Evolutionary conservation across 2,888 invertebrate species (phyloP), one percentile per base, ranked within the genome.

Genomic region (Dromius quadrimaculatus): DNA sequence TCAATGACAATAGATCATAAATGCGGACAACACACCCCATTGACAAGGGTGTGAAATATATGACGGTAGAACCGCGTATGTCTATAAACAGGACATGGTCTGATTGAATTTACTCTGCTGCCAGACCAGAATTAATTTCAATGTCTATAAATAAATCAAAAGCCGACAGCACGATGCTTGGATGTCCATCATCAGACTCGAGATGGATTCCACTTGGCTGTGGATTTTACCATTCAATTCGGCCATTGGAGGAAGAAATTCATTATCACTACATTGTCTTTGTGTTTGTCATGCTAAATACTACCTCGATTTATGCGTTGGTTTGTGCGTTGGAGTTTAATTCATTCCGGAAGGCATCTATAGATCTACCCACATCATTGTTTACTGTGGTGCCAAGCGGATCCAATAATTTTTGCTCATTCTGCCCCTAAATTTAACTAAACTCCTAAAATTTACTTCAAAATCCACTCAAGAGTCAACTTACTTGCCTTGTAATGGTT

Each of bases 101-200:
- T 64, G 64, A 64, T 64, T 64, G 64, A 64, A 64, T 64, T 47
- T 64, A 64, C 34, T 19, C 64, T 23, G 36, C 28, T 13, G 50
- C 50, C 47, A 47, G 34, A 34, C 20, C 64, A 47, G 34, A 45
- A 64, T 64, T 64, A 64, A 64, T 64, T 64, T 23, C 47, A n/a
- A 36, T 64, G 64, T 64, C 50, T 64, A 50, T 64, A 64, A 64
- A 64, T 64, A 64, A 64, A 64, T 64, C 64, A 64, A 47, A 47
- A 32, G 47, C 47, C 47, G 38, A 64, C 47, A 34, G 11, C 22
- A 22, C 23, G 43, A 43, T 22, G 28, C 41, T 19, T 9, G 59
- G 15, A 54, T 28, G 50, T 54, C 23, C 50, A 28, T 54, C 50
- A 54, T 23, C 50, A 15, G 50, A 50, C 13, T 11, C 23, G 50